Percentiles rank a stretch among this genome's conserved stretches.
phyloP scores from a whole-genome alignment of 2,113 vertebrate genomes.

The Antidorcas marsupialis region DNA sequence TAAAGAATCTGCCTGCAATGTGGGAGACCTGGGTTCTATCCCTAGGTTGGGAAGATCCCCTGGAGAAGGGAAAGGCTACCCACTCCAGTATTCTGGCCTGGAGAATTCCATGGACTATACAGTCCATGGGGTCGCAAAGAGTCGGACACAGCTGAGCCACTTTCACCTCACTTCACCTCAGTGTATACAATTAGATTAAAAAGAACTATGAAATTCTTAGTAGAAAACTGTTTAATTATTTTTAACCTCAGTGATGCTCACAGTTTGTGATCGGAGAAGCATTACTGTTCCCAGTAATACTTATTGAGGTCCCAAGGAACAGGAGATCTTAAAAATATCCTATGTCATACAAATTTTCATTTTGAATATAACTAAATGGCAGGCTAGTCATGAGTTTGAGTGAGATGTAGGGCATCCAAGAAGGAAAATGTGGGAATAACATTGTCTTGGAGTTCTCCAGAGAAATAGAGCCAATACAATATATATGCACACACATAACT shows the following conservation, averaged over 20 bases:
- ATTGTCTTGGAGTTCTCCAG: background rate
- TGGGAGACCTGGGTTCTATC: too few relatives aligned
- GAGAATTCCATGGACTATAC: too few relatives aligned
- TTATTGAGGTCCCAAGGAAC: background rate
- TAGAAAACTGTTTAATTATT: background rate
- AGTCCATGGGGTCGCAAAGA: too few relatives aligned
- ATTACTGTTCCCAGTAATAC: background rate
- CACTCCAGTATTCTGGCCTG: too few relatives aligned
- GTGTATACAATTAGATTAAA: background rate
- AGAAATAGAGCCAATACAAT: background rate
- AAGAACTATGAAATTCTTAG: background rate
- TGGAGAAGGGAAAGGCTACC: too few relatives aligned
- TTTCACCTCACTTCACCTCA: background rate
- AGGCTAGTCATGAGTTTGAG: background rate
- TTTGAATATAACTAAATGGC: background rate
- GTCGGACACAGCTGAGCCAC: fast-evolving
- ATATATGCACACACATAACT: background rate
- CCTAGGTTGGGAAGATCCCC: too few relatives aligned
- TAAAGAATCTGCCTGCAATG: too few relatives aligned
- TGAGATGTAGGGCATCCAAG: background rate
- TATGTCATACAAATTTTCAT: background rate
- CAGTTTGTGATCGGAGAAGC: background rate
- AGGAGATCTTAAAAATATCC: background rate
- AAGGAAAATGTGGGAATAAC: background rate
- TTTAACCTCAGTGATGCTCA: background rate